Evolutionary conservation across 2,797 vertebrate species (phyloP).

Genomic region (Threskiornis aethiopicus): DNA sequence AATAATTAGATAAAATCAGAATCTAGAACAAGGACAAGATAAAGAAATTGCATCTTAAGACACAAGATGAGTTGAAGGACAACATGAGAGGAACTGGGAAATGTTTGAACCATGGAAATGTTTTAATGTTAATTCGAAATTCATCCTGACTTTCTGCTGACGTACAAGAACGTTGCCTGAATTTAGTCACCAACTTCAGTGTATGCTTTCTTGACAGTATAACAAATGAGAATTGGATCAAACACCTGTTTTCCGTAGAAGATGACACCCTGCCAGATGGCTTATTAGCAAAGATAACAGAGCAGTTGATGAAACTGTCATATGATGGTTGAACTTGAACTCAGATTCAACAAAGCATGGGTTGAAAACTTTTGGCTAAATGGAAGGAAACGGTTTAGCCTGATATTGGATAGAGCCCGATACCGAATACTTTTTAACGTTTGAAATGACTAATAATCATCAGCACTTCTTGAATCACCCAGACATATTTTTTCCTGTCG

Average conservation of each 20-base stretch:
- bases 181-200: conserved; percentile 29
- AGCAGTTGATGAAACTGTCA: conserved; percentile 49
- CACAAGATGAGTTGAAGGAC: background rate
- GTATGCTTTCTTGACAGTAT: conserved; percentile 19
- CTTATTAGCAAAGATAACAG: conserved; percentile 57
- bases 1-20: conserved; percentile 7
- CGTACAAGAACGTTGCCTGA: background rate
- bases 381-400: background rate
- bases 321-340: conserved; percentile 23
- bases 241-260: conserved; percentile 55
- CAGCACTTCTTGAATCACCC: background rate
- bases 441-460: background rate
- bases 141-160: conserved; percentile 25
- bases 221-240: conserved; percentile 61
- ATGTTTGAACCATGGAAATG: conserved; percentile 8
- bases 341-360: conserved; percentile 8
- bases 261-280: conserved; percentile 65
- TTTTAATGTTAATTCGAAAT: conserved; percentile 31
- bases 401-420: background rate
- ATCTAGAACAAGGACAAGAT: conserved; percentile 31
- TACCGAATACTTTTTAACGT: background rate
- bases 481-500: background rate
- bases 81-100: background rate
- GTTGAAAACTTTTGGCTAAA: conserved; percentile 2
- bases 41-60: conserved; percentile 4